A percentile compares a stretch with the other conserved stretches of the same genome.
phyloP scores from a whole-genome alignment of 1,140 invertebrate species.

The Campoletis sonorensis region DNA sequence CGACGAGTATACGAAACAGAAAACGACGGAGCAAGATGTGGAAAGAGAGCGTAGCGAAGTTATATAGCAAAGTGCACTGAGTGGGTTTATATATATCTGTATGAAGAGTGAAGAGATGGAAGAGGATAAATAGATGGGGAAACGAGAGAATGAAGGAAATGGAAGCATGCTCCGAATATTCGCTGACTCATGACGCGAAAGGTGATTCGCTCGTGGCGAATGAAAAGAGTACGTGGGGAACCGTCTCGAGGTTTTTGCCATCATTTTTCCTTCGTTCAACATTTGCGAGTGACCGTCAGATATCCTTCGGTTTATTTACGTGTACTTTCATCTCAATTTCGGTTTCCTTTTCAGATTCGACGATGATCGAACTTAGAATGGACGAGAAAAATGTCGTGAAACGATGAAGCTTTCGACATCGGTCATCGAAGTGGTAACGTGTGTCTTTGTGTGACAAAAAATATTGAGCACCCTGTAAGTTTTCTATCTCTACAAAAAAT shows the following conservation, averaged over 20 bases:
- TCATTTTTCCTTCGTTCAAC: neutral
- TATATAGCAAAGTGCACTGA: slow-evolving; percentile 10
- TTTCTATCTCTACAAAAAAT: too few relatives aligned
- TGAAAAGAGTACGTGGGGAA: slow-evolving; percentile 41
- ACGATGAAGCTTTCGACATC: neutral
- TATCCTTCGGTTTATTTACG: slow-evolving; percentile 13
- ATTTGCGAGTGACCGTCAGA: slow-evolving; percentile 19
- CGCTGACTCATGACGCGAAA: slow-evolving; percentile 43
- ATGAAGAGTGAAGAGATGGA: neutral
- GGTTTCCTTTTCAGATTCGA: neutral
- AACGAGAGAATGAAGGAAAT: slow-evolving; percentile 10
- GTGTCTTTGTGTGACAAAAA: neutral
- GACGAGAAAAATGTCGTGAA: neutral
- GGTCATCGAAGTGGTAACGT: neutral
- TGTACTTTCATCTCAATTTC: neutral
- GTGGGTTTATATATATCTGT: neutral
- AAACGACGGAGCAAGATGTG: slow-evolving; percentile 32
- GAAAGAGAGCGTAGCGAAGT: slow-evolving; percentile 12
- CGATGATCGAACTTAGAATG: neutral
- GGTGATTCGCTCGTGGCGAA: slow-evolving; percentile 39
- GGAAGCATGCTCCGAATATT: slow-evolving; percentile 41
- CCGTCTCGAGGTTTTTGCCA: slow-evolving; percentile 28
- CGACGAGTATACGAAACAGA: slow-evolving; percentile 17
- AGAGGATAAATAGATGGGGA: slow-evolving; percentile 1
- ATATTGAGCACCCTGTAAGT: too few relatives aligned